These are phyloP conservation scores for Petroica traversi DNA, from an alignment of 2,113 vertebrate genomes.

Conservation along the genomic window DNA sequence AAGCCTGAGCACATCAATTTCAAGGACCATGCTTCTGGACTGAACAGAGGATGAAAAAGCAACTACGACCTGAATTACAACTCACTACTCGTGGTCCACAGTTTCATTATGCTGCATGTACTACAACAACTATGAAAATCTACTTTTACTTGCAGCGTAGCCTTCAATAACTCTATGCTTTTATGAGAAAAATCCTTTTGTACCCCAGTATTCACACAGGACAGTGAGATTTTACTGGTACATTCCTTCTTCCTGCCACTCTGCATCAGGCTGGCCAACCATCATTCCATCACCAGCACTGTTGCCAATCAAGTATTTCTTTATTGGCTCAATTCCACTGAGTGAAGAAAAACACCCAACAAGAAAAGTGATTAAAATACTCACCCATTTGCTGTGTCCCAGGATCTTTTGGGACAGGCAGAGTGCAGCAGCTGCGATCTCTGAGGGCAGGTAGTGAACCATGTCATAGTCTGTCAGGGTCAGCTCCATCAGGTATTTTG, in stretches of 20 bases:
- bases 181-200: neutral
- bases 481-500: constrained; percentile 94
- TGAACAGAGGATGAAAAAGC: neutral
- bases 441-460: constrained; percentile 89
- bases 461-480: constrained; percentile 91
- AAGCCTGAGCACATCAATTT: neutral
- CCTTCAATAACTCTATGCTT: neutral
- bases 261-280: neutral
- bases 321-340: fast-evolving
- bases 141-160: neutral
- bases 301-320: neutral
- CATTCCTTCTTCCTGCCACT: neutral
- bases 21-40: neutral
- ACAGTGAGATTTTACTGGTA: fast-evolving
- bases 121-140: neutral
- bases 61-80: neutral
- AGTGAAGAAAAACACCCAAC: neutral
- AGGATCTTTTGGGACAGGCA: constrained; percentile 88
- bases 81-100: neutral
- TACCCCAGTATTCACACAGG: neutral
- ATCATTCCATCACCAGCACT: neutral
- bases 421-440: constrained; percentile 85
- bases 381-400: constrained; percentile 83
- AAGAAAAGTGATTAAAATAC: neutral
- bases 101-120: neutral